Evolutionary conservation across 2,888 invertebrate genomes (phyloP).

Genomic region (Pogonocherus hispidulus): DNA sequence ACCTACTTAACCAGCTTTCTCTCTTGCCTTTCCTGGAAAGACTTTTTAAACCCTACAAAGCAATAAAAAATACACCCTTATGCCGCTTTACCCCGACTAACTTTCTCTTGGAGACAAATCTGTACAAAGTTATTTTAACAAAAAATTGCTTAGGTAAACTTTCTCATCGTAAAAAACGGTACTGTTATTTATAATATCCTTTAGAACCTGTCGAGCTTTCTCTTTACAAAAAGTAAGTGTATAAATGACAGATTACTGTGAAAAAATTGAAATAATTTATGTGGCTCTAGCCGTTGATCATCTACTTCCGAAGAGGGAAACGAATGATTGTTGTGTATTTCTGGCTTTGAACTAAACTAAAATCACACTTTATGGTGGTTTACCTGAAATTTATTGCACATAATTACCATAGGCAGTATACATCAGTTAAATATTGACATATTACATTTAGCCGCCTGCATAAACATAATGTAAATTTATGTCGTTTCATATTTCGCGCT

Average conservation of each 20-base stretch:
- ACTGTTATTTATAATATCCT: neutral
- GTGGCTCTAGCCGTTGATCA: neutral
- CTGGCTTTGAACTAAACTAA: slow-evolving; percentile 33
- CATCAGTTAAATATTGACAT: slow-evolving; percentile 61
- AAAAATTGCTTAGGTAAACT: slow-evolving; percentile 8
- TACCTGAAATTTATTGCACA: slow-evolving; percentile 51
- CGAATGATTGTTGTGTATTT: neutral
- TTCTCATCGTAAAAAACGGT: slow-evolving; percentile 6
- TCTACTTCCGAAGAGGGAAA: neutral
- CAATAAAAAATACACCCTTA: slow-evolving; percentile 23
- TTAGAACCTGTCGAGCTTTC: neutral
- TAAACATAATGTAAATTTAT: slow-evolving; percentile 60
- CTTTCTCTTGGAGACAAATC: slow-evolving; percentile 14
- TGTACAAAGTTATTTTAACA: neutral
- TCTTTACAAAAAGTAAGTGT: neutral
- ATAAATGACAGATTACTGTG: neutral
- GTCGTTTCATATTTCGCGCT: slow-evolving; percentile 54
- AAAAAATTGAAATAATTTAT: neutral
- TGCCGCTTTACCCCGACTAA: neutral
- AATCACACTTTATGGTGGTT: slow-evolving; percentile 43
- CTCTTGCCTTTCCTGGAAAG: slow-evolving; percentile 17
- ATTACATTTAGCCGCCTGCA: slow-evolving; percentile 57
- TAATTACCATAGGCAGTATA: slow-evolving; percentile 49
- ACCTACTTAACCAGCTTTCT: slow-evolving; percentile 19
- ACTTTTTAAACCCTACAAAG: slow-evolving; percentile 12